Evolutionary conservation across 2,888 invertebrate genomes (phyloP).

Genomic region (Lasioglossum malachurum): DNA sequence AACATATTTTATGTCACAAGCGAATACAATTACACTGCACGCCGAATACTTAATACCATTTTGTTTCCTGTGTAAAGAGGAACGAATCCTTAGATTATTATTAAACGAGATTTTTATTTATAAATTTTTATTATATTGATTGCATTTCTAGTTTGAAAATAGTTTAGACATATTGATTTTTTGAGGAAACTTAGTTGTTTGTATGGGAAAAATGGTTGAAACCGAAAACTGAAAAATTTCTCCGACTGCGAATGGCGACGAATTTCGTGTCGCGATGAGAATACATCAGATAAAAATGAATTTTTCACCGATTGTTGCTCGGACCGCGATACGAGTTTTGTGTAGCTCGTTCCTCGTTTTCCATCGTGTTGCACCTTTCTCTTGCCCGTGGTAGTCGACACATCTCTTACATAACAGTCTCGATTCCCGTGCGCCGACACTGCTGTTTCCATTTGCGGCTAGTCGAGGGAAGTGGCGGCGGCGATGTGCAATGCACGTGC

Average conservation of each 20-base stretch:
- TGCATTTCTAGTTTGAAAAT: too few relatives aligned
- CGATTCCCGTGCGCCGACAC: conserved; percentile 45
- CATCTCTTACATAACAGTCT: conserved; percentile 73
- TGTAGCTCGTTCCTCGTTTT: conserved; percentile 18
- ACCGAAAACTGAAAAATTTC: background rate
- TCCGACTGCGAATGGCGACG: background rate
- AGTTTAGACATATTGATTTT: background rate
- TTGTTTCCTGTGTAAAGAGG: background rate
- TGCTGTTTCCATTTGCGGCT: conserved; percentile 58
- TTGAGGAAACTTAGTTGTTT: background rate
- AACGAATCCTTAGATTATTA: background rate
- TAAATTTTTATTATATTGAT: too few relatives aligned
- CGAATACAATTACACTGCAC: background rate
- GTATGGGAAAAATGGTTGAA: background rate
- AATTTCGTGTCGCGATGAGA: background rate
- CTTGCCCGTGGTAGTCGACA: conserved; percentile 44
- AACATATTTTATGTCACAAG: background rate
- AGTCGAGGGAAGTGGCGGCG: conserved; percentile 24
- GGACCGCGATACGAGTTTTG: conserved; percentile 11
- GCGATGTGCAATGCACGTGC: conserved; percentile 42
- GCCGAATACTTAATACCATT: background rate
- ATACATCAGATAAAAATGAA: background rate
- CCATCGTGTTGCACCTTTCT: conserved; percentile 33
- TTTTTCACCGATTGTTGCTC: background rate
- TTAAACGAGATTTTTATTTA: background rate